phyloP scores from a whole-genome alignment of 2,888 invertebrate genomes.

The Spisula solida region DNA sequence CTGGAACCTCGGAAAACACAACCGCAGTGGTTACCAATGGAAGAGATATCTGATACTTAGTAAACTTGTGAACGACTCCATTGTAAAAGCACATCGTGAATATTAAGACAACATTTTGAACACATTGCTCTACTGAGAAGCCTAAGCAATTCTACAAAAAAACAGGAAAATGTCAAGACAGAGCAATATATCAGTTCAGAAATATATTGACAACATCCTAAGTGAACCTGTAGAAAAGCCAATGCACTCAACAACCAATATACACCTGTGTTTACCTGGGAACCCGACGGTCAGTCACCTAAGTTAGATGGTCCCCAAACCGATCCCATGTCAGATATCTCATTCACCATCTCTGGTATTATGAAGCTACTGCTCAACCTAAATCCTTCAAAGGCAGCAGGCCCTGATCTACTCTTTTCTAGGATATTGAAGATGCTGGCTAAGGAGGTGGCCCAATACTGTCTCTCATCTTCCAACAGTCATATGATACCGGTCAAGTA shows the following conservation, averaged over 20 bases:
- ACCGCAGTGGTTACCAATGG: too few relatives aligned
- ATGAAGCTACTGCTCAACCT: not conserved
- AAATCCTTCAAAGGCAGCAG: slow-evolving; percentile 39
- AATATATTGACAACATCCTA: not conserved
- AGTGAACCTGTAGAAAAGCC: not conserved
- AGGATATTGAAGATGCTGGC: slow-evolving; percentile 36
- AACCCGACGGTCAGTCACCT: not conserved
- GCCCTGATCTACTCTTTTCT: slow-evolving; percentile 43
- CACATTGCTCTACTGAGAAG: too few relatives aligned
- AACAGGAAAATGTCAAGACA: too few relatives aligned
- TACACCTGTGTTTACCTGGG: not conserved
- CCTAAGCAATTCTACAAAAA: too few relatives aligned
- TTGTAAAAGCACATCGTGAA: too few relatives aligned
- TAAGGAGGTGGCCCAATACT: slow-evolving; percentile 45
- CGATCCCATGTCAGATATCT: too few relatives aligned
- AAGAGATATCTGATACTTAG: too few relatives aligned
- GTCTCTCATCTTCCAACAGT: slow-evolving; percentile 42
- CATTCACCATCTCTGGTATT: too few relatives aligned
- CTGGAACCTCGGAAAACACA: too few relatives aligned
- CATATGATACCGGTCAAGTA: slow-evolving; percentile 40
- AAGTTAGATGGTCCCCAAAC: too few relatives aligned
- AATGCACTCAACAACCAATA: not conserved
- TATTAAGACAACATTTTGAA: too few relatives aligned
- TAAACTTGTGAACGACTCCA: too few relatives aligned
- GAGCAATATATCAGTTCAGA: not conserved